Evolutionary conservation across 2,113 vertebrate species (phyloP), one percentile per base, ranked within the genome.

Genomic region (Chlorodrepanis virens): DNA sequence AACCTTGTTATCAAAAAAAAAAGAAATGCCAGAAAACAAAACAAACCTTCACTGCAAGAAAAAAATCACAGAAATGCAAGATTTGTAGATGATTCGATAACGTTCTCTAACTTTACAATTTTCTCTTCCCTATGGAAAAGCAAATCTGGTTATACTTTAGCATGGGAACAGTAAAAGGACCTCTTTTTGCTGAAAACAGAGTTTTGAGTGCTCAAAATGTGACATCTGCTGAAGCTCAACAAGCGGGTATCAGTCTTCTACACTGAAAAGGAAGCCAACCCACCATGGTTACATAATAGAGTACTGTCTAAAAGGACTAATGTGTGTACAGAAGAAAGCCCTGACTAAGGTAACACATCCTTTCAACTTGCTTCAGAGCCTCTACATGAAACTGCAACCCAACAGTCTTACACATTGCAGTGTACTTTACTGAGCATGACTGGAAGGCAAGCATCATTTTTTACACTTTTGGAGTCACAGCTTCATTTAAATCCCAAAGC

Each of bases 401-500:
- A 74, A 35, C 21, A 40, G 40, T 69, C 53, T 83, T 54, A 69
- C 69, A 29, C 21, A 65, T 20, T 4, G 3, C 0, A 6, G 39
- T 57, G 50, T 29, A 88, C 86, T 94, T 93, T 88, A 70, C 45
- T 33, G 76, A 64, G 63, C 67, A 37, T 31, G 71, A 59, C 2
- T 90, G 71, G 53, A 86, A 90, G 50, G 42, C 18, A 72, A 86
- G 59, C 28, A 8, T 12, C 39, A 5, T 0, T 35, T 93, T 94
- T 90, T 87, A 87, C 69, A 40, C 33, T 70, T 63, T 52, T 93
- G 74, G 94, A 93, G 81, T 89, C 78, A 87, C 44, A 87, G 64
- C 44, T 91, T 74, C 84, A 78, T 93, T 91, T 87, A 92, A 94
- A 91, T 92, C 60, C 64, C 47, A 75, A 91, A 89, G 35, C 52